Evolutionary conservation across 2,113 vertebrate genomes (phyloP).

Genomic region (Colius striatus): DNA sequence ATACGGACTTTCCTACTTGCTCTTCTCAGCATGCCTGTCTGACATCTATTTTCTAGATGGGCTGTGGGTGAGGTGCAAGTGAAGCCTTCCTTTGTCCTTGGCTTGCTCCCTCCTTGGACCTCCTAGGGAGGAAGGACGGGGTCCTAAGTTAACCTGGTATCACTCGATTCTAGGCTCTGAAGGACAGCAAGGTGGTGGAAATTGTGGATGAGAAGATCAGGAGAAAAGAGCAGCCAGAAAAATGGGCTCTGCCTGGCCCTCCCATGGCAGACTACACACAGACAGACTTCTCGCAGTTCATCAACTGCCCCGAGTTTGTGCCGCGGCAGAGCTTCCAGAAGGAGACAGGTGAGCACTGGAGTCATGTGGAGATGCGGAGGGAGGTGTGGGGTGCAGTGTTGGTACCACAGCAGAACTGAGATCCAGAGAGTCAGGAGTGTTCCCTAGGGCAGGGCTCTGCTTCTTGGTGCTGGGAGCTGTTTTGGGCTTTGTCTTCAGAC

Average conservation of each 20-base stretch:
- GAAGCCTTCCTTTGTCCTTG: background rate
- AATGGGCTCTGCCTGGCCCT: constrained; percentile 94
- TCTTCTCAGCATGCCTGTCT: background rate
- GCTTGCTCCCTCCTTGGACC: background rate
- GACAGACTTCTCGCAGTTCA: constrained; percentile 94
- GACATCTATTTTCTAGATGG: background rate
- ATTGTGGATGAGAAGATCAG: constrained; percentile 94
- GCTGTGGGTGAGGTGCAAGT: background rate
- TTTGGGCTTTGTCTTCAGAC: background rate
- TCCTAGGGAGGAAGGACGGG: background rate
- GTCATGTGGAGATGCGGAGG: no score
- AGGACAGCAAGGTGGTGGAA: constrained; percentile 96
- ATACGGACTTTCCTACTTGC: background rate
- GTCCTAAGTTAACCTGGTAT: background rate
- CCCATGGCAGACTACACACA: constrained; percentile 84
- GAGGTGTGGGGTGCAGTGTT: background rate
- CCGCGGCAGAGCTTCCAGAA: constrained; percentile 88
- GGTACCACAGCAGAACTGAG: background rate
- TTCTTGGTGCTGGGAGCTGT: background rate
- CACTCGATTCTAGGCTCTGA: constrained; percentile 82
- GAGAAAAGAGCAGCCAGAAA: constrained; percentile 90
- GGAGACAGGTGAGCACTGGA: constrained; percentile 78
- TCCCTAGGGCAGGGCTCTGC: background rate
- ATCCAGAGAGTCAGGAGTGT: background rate
- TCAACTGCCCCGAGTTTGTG: constrained; percentile 96